A percentile compares a stretch with the other conserved stretches of the same genome.
These are phyloP conservation scores for Cercopithecus hamlyni DNA, from an alignment of 2,797 vertebrate species.

Conservation along the genomic window DNA sequence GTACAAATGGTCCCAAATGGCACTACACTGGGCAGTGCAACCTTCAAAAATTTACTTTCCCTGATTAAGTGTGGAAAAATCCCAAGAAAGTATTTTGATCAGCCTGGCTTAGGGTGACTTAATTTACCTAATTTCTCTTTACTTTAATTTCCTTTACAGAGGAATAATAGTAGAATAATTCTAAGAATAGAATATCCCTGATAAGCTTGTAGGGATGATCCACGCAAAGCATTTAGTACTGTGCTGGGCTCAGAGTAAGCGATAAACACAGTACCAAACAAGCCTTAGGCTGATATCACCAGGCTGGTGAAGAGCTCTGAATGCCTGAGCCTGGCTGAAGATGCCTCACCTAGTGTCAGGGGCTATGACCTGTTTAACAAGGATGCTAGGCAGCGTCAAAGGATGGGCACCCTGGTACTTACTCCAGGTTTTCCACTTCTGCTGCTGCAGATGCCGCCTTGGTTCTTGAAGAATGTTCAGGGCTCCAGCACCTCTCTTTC, in stretches of 20 bases:
- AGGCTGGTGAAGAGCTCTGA: not conserved
- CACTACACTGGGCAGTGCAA: not conserved
- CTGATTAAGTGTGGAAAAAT: not conserved
- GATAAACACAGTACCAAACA: not conserved
- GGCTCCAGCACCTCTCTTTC: not conserved
- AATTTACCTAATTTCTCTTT: not conserved
- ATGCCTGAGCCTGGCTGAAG: not conserved
- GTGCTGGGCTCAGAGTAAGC: not conserved
- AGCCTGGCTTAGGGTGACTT: not conserved
- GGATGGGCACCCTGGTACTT: not conserved
- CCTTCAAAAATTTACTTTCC: not conserved
- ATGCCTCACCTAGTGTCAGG: not conserved
- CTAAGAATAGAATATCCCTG: not conserved
- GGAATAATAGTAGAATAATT: not conserved
- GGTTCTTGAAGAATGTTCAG: not conserved
- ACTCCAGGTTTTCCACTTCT: not conserved
- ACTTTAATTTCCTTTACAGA: constrained; percentile 23
- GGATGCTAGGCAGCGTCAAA: not conserved
- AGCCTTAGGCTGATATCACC: not conserved
- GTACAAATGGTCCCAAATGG: not conserved
- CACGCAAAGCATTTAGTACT: not conserved
- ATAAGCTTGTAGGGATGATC: not conserved
- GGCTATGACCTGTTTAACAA: not conserved
- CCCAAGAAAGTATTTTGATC: not conserved
- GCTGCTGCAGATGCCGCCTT: not conserved